A percentile compares a stretch with the other conserved stretches of the same genome.
Conservation (phyloP, 2,113 vertebrate genomes). For the Orientallactaga bullata region DNA sequence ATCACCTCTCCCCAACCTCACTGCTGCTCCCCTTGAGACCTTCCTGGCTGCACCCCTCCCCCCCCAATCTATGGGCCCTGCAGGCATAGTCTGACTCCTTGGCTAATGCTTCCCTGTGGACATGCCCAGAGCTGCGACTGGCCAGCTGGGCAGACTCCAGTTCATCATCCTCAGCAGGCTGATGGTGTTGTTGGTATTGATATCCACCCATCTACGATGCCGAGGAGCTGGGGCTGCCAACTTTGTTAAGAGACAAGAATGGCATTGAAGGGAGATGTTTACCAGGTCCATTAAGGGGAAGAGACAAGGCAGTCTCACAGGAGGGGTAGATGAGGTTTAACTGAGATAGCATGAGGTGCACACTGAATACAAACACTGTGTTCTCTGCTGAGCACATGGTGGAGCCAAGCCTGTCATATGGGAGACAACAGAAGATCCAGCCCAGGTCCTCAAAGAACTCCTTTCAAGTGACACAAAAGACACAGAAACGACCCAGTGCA, state of each 20-base stretch:
- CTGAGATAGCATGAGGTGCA: neutral
- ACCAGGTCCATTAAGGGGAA: neutral
- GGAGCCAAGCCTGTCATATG: neutral
- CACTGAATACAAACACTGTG: neutral
- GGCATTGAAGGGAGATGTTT: conserved; percentile 9
- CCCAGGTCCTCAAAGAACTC: neutral
- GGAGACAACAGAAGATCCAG: neutral
- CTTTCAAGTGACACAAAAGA: neutral
- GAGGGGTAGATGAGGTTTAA: neutral
- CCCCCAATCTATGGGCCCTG: neutral
- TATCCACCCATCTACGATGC: neutral
- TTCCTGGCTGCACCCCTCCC: neutral
- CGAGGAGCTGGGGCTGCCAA: neutral
- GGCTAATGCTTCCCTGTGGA: conserved; percentile 34
- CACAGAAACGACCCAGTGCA: too few relatives aligned
- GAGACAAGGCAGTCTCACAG: neutral
- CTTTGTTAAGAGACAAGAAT: conserved; percentile 9
- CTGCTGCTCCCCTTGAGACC: neutral
- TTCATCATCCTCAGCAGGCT: neutral
- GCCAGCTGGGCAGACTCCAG: neutral
- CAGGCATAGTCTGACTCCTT: conserved; percentile 16
- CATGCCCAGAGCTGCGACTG: neutral
- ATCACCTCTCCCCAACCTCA: neutral
- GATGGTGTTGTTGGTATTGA: neutral
- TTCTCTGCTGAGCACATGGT: neutral